phyloP scores from a whole-genome alignment of 1,140 invertebrate genomes.

The Archivesica marissinica region DNA sequence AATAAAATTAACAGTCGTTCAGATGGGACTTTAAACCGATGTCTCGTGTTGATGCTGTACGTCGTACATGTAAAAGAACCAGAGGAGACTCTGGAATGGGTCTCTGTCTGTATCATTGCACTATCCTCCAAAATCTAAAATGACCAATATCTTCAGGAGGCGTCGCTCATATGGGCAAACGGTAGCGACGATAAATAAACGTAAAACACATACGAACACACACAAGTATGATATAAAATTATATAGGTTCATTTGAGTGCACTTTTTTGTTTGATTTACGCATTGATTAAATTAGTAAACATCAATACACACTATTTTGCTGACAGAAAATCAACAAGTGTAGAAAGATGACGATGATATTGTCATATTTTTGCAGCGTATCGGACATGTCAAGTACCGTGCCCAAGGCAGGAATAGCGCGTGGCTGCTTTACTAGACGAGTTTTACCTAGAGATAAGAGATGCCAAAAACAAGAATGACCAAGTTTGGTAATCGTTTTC shows the following conservation, averaged over 20 bases:
- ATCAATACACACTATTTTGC: constrained; percentile 18
- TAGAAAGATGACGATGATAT: constrained; percentile 39
- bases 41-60: too few relatives aligned
- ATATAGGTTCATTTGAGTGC: not conserved
- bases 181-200: too few relatives aligned
- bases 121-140: too few relatives aligned
- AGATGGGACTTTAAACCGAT: too few relatives aligned
- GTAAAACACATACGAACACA: not conserved
- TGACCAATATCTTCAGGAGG: too few relatives aligned
- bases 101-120: too few relatives aligned
- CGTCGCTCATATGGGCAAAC: too few relatives aligned
- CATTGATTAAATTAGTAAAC: constrained; percentile 22
- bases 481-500: too few relatives aligned
- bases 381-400: constrained; percentile 14
- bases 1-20: too few relatives aligned
- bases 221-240: not conserved
- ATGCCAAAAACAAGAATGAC: too few relatives aligned
- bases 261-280: not conserved
- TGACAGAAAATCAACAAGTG: constrained; percentile 21
- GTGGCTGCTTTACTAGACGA: not conserved
- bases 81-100: too few relatives aligned
- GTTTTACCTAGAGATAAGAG: not conserved
- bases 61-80: too few relatives aligned
- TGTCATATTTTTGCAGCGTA: not conserved
- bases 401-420: not conserved